phyloP scores from a whole-genome alignment of 2,113 vertebrate species.

The Cephalopterus ornatus region DNA sequence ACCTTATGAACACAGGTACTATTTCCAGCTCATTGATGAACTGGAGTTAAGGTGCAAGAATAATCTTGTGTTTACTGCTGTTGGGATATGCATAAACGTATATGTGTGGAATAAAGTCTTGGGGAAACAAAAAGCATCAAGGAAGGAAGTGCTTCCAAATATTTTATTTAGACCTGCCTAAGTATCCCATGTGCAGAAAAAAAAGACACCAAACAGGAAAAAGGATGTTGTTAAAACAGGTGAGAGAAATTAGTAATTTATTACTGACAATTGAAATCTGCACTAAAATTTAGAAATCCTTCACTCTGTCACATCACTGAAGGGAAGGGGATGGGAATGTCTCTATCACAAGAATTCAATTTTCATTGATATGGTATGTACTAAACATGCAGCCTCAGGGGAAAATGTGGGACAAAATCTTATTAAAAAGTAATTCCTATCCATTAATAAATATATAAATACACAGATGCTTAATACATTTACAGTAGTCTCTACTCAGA shows the following conservation, averaged over 20 bases:
- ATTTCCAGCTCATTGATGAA: neutral
- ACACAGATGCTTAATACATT: neutral
- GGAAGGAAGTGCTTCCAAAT: neutral
- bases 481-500: neutral
- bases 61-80: neutral
- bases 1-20: neutral
- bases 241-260: neutral
- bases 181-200: neutral
- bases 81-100: neutral
- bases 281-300: neutral
- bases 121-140: neutral
- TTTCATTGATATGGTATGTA: neutral
- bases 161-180: neutral
- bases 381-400: neutral
- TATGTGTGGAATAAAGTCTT: neutral
- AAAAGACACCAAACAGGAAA: neutral
- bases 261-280: neutral
- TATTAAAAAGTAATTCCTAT: neutral
- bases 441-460: neutral
- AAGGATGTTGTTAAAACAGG: neutral
- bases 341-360: neutral
- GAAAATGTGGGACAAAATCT: neutral
- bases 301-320: neutral
- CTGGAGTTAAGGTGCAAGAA: neutral
- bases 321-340: neutral